A percentile compares a stretch with the other conserved stretches of the same genome.
These are phyloP conservation scores for Ethmia dodecea DNA, from an alignment of 2,888 invertebrate genomes.

Conservation along the genomic window DNA sequence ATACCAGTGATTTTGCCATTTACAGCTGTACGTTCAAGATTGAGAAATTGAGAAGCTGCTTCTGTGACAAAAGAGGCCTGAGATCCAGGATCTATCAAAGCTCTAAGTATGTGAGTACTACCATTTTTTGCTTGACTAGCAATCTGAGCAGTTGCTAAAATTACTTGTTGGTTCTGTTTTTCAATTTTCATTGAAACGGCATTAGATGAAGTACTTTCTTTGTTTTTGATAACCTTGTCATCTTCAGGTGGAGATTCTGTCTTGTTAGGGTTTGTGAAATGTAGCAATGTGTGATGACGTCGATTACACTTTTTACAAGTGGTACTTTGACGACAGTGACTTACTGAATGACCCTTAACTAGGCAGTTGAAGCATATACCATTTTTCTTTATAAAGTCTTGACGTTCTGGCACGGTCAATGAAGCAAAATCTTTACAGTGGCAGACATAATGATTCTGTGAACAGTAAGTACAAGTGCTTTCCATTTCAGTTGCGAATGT, in stretches of 20 bases:
- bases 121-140: not conserved
- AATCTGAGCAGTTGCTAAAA: not conserved
- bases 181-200: not conserved
- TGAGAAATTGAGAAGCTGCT: conserved; percentile 14
- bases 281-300: conserved; percentile 18
- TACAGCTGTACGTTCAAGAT: conserved; percentile 12
- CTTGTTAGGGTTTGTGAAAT: not conserved
- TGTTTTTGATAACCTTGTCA: not conserved
- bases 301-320: conserved; percentile 18
- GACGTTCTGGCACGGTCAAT: not conserved
- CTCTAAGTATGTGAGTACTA: conserved; percentile 7
- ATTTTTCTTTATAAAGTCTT: not conserved
- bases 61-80: conserved; percentile 20
- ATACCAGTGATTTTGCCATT: conserved; percentile 19
- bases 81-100: conserved; percentile 20
- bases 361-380: not conserved
- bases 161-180: not conserved
- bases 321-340: conserved; percentile 8
- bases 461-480: not conserved
- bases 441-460: not conserved
- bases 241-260: not conserved
- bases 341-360: not conserved
- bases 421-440: not conserved
- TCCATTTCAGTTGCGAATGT: not conserved
- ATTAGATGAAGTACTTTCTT: too few relatives aligned